phyloP scores from a whole-genome alignment of 2,797 vertebrate species.

The Pelochelys cantorii region DNA sequence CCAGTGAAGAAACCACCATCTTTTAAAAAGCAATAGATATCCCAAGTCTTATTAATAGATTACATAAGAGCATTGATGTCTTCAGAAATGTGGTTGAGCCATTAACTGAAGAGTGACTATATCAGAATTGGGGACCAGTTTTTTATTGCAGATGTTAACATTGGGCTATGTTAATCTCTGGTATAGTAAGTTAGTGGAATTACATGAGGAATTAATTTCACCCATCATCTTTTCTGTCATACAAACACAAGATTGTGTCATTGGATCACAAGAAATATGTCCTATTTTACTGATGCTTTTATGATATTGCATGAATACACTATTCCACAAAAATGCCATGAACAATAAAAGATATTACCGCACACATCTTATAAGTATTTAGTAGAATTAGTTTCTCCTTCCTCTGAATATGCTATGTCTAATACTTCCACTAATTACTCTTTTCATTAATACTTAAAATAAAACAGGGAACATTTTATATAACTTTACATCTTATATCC shows the following conservation, averaged over 20 bases:
- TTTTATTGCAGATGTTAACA: not conserved
- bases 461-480: not conserved
- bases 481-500: not conserved
- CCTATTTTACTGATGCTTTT: accelerated
- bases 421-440: not conserved
- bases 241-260: not conserved
- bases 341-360: not conserved
- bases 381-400: not conserved
- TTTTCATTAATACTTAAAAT: constrained; percentile 5
- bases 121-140: not conserved
- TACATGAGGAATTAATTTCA: not conserved
- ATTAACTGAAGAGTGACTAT: not conserved
- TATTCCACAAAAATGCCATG: not conserved
- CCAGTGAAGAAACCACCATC: not conserved
- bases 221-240: not conserved
- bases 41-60: not conserved
- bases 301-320: not conserved
- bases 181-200: not conserved
- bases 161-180: not conserved
- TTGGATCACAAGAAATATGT: not conserved
- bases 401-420: not conserved
- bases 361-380: not conserved
- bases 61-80: not conserved
- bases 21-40: constrained; percentile 7
- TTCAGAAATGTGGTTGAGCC: not conserved